Conservation (phyloP, 2,888 invertebrate species). For the Synergus gifuensis region DNA sequence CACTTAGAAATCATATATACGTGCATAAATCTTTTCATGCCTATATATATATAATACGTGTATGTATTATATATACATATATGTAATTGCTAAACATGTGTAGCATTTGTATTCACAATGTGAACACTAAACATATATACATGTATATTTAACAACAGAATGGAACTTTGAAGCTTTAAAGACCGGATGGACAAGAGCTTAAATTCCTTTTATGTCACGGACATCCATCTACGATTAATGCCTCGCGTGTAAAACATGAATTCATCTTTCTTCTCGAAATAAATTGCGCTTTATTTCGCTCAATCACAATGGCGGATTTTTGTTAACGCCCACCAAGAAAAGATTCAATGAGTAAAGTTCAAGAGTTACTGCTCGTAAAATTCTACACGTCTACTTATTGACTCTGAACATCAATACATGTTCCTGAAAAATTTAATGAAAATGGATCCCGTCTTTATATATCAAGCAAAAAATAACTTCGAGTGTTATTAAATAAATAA, state of each 20-base stretch:
- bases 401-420: not conserved
- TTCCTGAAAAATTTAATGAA: not conserved
- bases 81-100: not conserved
- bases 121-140: no score
- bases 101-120: no score
- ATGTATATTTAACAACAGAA: no score
- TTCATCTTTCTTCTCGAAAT: not conserved
- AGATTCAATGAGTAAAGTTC: not conserved
- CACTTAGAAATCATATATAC: not conserved
- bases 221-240: not conserved
- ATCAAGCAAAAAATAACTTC: no score
- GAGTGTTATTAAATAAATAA: no score
- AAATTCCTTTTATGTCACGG: not conserved
- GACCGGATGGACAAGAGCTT: not conserved
- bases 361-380: constrained; percentile 21
- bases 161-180: no score
- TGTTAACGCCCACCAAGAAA: not conserved
- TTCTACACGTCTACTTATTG: constrained; percentile 10
- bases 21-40: not conserved
- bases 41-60: not conserved
- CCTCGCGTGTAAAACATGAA: not conserved
- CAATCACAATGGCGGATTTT: constrained; percentile 5
- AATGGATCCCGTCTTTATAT: no score
- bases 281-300: not conserved
- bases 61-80: not conserved